Conservation (phyloP, 2,113 vertebrate genomes). For the Cyprinodon tularosa region DNA sequence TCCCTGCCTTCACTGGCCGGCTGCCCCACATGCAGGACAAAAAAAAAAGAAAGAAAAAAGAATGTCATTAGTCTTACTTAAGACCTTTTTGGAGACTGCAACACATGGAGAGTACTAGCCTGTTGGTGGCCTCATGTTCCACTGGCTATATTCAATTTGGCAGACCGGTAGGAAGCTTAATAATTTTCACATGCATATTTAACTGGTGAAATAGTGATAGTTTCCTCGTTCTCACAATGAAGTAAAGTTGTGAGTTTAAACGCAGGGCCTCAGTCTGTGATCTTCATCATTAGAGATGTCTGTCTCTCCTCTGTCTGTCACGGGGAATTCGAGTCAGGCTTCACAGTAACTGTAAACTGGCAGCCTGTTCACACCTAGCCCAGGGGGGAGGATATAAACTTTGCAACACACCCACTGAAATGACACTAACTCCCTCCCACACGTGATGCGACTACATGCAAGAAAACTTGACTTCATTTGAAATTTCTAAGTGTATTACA, state of each 20-base stretch:
- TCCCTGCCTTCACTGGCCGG: constrained; percentile 63
- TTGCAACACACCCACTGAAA: constrained; percentile 19
- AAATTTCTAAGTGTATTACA: too few relatives aligned
- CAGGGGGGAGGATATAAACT: constrained; percentile 58
- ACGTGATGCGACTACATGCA: not conserved
- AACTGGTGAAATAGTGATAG: constrained; percentile 59
- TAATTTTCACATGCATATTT: constrained; percentile 75
- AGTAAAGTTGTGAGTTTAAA: constrained; percentile 31
- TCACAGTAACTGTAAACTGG: constrained; percentile 75
- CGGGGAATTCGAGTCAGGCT: constrained; percentile 71
- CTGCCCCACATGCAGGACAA: constrained; percentile 67
- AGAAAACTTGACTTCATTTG: too few relatives aligned
- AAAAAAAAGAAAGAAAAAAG: constrained; percentile 66
- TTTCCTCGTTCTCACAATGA: constrained; percentile 53
- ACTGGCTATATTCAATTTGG: constrained; percentile 58
- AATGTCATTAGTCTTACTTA: constrained; percentile 75
- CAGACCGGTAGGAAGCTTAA: constrained; percentile 54
- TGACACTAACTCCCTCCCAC: too few relatives aligned
- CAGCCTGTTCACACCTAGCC: constrained; percentile 76
- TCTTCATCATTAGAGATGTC: constrained; percentile 74
- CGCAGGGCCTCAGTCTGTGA: constrained; percentile 51
- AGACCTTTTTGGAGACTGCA: constrained; percentile 63
- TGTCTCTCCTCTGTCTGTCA: constrained; percentile 75
- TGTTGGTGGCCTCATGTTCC: constrained; percentile 65
- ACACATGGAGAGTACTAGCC: constrained; percentile 51